These are phyloP conservation scores for Stramonita haemastoma DNA, from an alignment of 2,888 invertebrate genomes.

Conservation along the genomic window DNA sequence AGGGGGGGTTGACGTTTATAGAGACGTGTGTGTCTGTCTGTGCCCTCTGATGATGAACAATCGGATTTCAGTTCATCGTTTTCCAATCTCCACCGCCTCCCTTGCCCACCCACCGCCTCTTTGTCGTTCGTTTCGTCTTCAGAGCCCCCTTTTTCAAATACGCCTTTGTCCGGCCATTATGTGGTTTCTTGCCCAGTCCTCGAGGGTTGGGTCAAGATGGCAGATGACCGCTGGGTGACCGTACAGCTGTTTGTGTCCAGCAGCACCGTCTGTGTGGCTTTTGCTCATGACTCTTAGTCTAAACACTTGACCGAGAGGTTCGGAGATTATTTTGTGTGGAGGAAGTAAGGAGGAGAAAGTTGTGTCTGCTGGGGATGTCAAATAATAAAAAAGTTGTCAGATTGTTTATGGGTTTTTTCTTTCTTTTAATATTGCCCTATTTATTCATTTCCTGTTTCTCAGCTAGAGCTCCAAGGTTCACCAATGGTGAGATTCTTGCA, in stretches of 20 bases:
- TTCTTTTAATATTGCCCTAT: too few species aligned
- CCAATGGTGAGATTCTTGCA: too few species aligned
- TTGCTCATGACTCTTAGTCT: not conserved
- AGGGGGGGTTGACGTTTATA: not conserved
- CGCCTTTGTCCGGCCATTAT: not conserved
- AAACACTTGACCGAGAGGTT: not conserved
- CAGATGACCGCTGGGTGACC: slow-evolving; percentile 1
- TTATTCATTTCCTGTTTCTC: too few species aligned
- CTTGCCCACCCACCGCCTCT: not conserved
- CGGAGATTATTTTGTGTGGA: not conserved
- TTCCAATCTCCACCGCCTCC: not conserved
- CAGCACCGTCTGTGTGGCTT: not conserved
- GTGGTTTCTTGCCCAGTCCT: not conserved
- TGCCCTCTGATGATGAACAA: not conserved
- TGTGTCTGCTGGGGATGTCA: not conserved
- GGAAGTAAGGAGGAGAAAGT: not conserved
- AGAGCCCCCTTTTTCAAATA: not conserved
- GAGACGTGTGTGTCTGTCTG: not conserved
- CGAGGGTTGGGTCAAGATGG: not conserved
- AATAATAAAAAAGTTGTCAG: too few species aligned
- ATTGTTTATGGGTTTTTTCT: not conserved
- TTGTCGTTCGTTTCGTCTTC: not conserved
- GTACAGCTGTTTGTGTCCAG: slow-evolving; percentile 14
- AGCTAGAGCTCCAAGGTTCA: too few species aligned
- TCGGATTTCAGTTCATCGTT: slow-evolving; percentile 3